These are phyloP conservation scores for Orchesellides sinensis DNA, from an alignment of 2,888 invertebrate genomes.

Conservation along the genomic window DNA sequence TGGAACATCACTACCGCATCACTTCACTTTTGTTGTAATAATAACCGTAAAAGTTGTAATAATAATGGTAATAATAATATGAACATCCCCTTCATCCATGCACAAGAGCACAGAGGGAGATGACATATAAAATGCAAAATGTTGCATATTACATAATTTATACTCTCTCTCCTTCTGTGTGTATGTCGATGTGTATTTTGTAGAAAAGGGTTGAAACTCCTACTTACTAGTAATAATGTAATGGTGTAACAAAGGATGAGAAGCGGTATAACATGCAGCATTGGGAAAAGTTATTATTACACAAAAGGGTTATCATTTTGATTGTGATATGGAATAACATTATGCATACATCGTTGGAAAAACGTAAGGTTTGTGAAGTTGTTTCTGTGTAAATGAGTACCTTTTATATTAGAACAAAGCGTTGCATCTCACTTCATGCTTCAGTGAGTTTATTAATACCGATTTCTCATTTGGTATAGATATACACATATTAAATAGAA, in stretches of 20 bases:
- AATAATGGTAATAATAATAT: conserved; percentile 43
- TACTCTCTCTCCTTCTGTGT: background rate
- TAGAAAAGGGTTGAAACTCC: no score
- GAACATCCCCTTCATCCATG: conserved; percentile 17
- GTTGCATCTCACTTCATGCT: no score
- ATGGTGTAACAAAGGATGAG: background rate
- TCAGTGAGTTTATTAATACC: no score
- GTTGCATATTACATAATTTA: conserved; percentile 47
- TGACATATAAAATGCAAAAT: conserved; percentile 43
- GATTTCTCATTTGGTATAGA: no score
- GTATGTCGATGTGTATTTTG: no score
- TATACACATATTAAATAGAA: no score
- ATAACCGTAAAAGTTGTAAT: conserved; percentile 47
- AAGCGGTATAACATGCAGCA: background rate
- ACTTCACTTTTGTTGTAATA: conserved; percentile 37
- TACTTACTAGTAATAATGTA: no score
- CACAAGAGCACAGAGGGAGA: background rate
- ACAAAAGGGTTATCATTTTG: background rate
- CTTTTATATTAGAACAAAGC: no score
- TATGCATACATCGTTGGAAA: no score
- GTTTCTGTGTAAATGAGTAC: no score
- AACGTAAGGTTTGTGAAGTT: no score
- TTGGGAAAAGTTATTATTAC: background rate
- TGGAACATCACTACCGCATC: background rate
- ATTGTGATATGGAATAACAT: no score